Evolutionary conservation across 2,797 vertebrate species (phyloP), one percentile per base, ranked within the genome.

Genomic region (Staurois parvus): DNA sequence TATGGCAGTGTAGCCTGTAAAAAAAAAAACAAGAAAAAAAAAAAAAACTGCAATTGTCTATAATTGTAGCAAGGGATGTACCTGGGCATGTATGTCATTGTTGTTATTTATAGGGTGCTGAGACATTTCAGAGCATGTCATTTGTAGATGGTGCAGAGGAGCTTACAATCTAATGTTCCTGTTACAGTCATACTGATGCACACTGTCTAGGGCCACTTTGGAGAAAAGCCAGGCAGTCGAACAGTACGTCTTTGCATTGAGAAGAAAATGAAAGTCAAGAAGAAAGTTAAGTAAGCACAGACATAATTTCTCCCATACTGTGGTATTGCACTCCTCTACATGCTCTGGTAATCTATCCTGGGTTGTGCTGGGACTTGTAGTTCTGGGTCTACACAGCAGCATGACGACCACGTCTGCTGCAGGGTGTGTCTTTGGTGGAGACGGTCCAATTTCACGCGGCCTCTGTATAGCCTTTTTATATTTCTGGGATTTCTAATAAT

Each of bases 181-280:
- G 21, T 59, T 59, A 19, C 45, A 48, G 45, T 48, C 45, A 48
- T 48, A 48, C 48, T 52, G 48, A 52, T 52, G 48, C 52, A 59
- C 52, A 59, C 52, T 59, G 52, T 59, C 52, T 59, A 59, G 52
- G 52, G 52, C 52, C 52, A 59, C 52, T 59, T 59, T 24, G 52
- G 52, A 59, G 52, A 59, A 59, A 59, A 59, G 52, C 52, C 52
- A 59, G 52, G 52, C 52, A 59, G 52, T 59, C 52, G 21, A 24
- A 3, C 52, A 59, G 52, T 59, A 59, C 52, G 52, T 59, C 52
- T 59, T 59, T 59, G 52, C 52, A 24, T 59, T 59, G 52, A 24
- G 52, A 59, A 59, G 52, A 59, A 59, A 59, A 59, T 59, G 52
- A 59, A 59, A 59, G 52, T 59, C 52, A 59, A 59, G 52, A 59